Base-by-base conservation (phyloP, 2,797 vertebrate species). In the Phoxinus dragarum region DNA sequence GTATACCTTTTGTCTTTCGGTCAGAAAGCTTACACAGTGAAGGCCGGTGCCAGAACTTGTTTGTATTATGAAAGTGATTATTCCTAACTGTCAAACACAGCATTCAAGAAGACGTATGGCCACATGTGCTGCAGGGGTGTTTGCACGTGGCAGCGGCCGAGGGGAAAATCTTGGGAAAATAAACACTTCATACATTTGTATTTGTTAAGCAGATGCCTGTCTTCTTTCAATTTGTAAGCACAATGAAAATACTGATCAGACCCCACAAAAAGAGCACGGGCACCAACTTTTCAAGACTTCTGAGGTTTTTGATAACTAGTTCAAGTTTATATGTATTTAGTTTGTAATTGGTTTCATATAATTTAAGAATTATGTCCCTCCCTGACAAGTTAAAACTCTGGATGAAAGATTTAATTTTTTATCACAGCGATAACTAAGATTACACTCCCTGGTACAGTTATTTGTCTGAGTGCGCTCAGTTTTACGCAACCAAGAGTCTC, bases 41-140 rank as follows among this genome's bases (percentile, higher is more conserved):
- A 68, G 44, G 71, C 56, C 56, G 72, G 83, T 86, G 88, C 88
- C 89, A 88, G 89, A 85, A 85, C 40, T 78, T 90, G 84, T 91
- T 89, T 91, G 90, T 87, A 90, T 91, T 89, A 94, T 91, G 92
- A 90, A 88, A 88, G 73, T 91, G 90, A 94, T 93, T 91, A 91
- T 91, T 93, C 93, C 88, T 91, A 81, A 87, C 91, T 93, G 92
- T 94, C 94, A 93, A 93, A 91, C 90, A 91, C 88, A 86, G 91
- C 91, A 88, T 94, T 92, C 76, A 72, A 69, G 78, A 84, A 87
- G 89, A 90, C 81, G 17, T 88, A 90, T 77, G 75, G 73, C 86
- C 86, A 87, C 87, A 88, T 88, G 87, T 88, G 86, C 74, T 80
- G 54, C 56, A 21, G 81, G 44, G 69, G 81, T 85, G 80, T 88